Evolutionary conservation across 2,113 vertebrate species (phyloP).

Genomic region (Ploceus nigricollis): DNA sequence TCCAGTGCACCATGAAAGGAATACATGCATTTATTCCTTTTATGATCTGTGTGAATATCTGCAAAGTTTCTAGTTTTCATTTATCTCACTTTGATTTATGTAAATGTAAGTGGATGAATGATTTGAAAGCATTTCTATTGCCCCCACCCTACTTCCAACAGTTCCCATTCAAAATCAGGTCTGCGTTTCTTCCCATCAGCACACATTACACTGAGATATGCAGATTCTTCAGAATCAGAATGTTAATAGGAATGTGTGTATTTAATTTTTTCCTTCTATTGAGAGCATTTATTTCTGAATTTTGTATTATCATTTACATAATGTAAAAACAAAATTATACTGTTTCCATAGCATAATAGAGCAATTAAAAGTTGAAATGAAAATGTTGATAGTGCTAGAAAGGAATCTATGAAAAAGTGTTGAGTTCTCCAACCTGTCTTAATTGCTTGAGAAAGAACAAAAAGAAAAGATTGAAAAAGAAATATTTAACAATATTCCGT

Average conservation of each 20-base stretch:
- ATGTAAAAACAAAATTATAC: not conserved
- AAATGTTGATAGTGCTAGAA: not conserved
- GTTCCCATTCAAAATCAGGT: not conserved
- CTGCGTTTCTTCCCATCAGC: not conserved
- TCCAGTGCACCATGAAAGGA: not conserved
- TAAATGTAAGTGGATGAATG: not conserved
- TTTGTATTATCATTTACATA: not conserved
- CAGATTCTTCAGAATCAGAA: not conserved
- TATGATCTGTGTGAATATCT: not conserved
- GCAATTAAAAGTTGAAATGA: not conserved
- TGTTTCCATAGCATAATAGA: not conserved
- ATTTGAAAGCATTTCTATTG: not conserved
- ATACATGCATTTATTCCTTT: not conserved
- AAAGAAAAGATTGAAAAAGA: not conserved
- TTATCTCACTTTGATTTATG: not conserved
- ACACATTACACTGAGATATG: not conserved
- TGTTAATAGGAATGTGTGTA: not conserved
- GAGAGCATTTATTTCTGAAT: not conserved
- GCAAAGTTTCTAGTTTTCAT: not conserved
- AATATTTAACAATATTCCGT: not conserved
- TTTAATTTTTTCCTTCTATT: not conserved
- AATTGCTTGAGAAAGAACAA: not conserved
- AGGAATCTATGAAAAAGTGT: not conserved
- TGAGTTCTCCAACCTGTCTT: not conserved
- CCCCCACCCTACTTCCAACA: not conserved